Conservation (phyloP, 2,113 vertebrate species). For the Phylloscopus whistleri region DNA sequence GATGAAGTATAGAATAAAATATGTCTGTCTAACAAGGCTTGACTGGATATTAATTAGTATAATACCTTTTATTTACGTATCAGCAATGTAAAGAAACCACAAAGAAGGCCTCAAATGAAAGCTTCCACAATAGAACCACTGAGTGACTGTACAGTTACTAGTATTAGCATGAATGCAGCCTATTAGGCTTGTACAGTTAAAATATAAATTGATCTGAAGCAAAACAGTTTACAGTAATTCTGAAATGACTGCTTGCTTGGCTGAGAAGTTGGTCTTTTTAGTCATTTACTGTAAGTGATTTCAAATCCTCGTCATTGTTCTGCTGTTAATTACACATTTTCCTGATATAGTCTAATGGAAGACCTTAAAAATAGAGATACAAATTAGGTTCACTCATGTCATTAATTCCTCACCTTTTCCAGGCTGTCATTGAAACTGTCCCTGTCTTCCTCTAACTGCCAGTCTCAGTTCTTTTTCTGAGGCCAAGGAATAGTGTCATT, state of each 20-base stretch:
- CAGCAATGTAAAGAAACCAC: not conserved
- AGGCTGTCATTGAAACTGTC: not conserved
- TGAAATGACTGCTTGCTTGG: not conserved
- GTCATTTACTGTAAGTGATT: not conserved
- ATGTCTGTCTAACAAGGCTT: not conserved
- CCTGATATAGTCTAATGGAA: not conserved
- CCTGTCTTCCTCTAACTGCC: not conserved
- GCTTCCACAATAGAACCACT: not conserved
- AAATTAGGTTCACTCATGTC: not conserved
- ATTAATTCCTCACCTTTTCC: not conserved
- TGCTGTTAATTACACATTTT: not conserved
- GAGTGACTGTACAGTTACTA: not conserved
- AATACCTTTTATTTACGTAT: not conserved
- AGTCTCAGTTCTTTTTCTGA: not conserved
- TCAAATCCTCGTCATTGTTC: not conserved
- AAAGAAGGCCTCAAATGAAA: not conserved
- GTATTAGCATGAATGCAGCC: not conserved
- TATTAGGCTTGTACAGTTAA: not conserved
- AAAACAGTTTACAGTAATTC: not conserved
- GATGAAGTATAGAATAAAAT: not conserved
- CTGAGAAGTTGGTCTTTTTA: not conserved
- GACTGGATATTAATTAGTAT: not conserved
- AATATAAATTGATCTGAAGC: not conserved
- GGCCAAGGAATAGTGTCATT: not conserved
- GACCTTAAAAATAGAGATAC: not conserved